Percentiles rank a stretch among this genome's conserved stretches.
These are phyloP conservation scores for Medauroidea extradentata DNA, from an alignment of 1,140 invertebrate species.

Conservation along the genomic window DNA sequence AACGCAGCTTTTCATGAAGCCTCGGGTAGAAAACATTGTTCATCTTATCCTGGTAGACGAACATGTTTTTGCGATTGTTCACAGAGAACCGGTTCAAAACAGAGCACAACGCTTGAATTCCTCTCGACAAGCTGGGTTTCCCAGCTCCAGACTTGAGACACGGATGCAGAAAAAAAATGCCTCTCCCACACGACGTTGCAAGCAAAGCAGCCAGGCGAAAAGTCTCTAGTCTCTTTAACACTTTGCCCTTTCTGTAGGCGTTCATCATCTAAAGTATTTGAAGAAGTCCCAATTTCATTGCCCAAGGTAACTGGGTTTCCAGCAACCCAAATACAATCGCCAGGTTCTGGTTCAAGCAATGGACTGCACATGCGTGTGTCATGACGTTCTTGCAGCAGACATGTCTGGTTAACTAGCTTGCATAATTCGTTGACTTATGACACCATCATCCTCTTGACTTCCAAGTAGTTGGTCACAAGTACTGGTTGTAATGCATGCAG, in stretches of 20 bases:
- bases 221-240: conserved; percentile 48
- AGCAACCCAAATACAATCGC: conserved; percentile 45
- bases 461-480: neutral
- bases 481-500: no score
- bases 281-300: no score
- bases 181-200: conserved; percentile 71
- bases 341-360: conserved; percentile 63
- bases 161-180: conserved; percentile 65
- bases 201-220: conserved; percentile 62
- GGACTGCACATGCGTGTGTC: conserved; percentile 65
- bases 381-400: conserved; percentile 65
- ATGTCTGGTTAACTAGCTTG: conserved; percentile 66
- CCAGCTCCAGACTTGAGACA: conserved; percentile 62
- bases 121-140: conserved; percentile 54
- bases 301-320: neutral
- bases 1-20: conserved; percentile 41
- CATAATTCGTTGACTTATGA: conserved; percentile 56
- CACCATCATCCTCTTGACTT: conserved; percentile 51
- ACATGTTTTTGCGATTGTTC: conserved; percentile 74
- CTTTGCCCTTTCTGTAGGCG: conserved; percentile 13
- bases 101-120: conserved; percentile 58
- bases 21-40: conserved; percentile 68
- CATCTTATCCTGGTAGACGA: conserved; percentile 66
- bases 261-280: neutral
- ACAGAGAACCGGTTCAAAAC: conserved; percentile 70